phyloP scores from a whole-genome alignment of 2,888 invertebrate genomes.

The Stramonita haemastoma region DNA sequence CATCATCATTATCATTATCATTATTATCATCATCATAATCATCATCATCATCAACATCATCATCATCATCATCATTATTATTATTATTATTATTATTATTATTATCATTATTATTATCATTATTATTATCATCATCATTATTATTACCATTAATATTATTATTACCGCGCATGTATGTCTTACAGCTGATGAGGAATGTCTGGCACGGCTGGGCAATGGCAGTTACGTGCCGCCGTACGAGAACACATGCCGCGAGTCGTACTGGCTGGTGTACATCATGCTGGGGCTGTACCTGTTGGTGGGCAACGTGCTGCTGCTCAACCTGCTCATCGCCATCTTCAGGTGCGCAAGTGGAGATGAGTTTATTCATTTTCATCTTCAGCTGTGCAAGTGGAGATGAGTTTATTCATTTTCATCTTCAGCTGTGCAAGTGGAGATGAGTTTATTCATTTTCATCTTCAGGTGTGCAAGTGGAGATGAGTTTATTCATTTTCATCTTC shows the following conservation, averaged over 20 bases:
- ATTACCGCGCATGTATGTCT: neutral
- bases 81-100: constrained; percentile 2
- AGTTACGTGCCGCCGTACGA: constrained; percentile 42
- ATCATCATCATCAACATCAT: neutral
- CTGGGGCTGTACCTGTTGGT: constrained; percentile 76
- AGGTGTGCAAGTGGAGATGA: no score
- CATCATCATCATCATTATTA: neutral
- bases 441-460: no score
- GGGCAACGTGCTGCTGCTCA: constrained; percentile 77
- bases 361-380: no score
- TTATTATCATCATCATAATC: constrained; percentile 19
- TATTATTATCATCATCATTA: constrained; percentile 12
- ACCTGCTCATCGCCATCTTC: constrained; percentile 78
- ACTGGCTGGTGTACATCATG: constrained; percentile 75
- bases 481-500: no score
- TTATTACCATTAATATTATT: neutral
- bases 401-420: no score
- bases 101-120: constrained; percentile 25
- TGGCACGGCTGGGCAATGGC: constrained; percentile 35
- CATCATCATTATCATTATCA: neutral
- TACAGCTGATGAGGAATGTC: constrained; percentile 58
- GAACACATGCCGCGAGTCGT: constrained; percentile 65
- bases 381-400: no score
- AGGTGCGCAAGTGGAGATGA: constrained; percentile 54
- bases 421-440: no score